Base-by-base conservation (phyloP, 2,888 invertebrate genomes). In the Cheilosia pagana region DNA sequence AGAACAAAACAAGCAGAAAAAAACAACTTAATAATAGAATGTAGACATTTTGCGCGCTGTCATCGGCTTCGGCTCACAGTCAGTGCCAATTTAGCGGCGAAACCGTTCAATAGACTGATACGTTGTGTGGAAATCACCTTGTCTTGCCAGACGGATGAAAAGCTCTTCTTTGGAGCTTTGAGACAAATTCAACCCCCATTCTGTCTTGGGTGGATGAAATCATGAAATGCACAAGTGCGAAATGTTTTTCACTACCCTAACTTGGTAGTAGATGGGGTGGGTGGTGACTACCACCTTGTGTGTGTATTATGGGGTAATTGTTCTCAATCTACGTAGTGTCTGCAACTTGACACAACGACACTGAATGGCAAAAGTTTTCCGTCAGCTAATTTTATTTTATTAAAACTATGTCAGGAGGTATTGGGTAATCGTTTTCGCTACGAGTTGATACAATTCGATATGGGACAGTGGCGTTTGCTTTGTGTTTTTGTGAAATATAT, bases 351-450 rank as follows among this genome's bases (percentile, higher is more conserved):
- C 23, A 71, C n/a, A 31, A 25, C 14, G 14, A 74, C 74, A 79
- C 67, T 79, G 45, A 28, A 21, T 41, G 60, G 23, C 4, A 25
- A 67, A 74, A 74, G 60, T 74, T 55, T 62, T 41, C 67, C 16
- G 16, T 81, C 79, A 74, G 79, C 79, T 60, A 14, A 25, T 41
- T 60, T 43, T 70, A 16, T 23, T 70, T 3, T 41, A 45, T 45
- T 35, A 19, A 63, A 57, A 35, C 25, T 71, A 21, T 71, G 70
- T 71, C 70, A 71, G 3, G 12, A 70, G 52, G 43, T 62, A 53
- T 62, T 72, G 71, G 71, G 50, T 52, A 62, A 72, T 52, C 1
- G 4, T 70, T 55, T 1, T 23, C 8, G 43, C 41, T 41, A 35
- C 57, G n/a, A 59, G 23, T n/a, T n/a, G n/a, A 50, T 52, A 25